Evolutionary conservation across 1,140 invertebrate genomes (phyloP).

Genomic region (Drosophila truncata): DNA sequence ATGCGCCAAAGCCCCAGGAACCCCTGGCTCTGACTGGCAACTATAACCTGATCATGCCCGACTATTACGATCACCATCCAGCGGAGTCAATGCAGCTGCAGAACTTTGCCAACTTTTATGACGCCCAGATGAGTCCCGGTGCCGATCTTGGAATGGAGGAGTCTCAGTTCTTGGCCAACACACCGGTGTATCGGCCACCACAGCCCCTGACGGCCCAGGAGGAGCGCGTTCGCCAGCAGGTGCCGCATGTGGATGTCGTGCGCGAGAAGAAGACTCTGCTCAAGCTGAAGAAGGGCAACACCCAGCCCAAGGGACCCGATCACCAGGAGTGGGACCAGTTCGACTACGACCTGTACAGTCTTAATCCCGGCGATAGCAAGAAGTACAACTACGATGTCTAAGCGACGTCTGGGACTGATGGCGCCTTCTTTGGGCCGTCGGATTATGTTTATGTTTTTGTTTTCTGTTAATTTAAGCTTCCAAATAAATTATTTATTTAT

Average conservation of each 20-base stretch:
- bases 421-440: slow-evolving; percentile 10
- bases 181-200: slow-evolving; percentile 52
- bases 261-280: slow-evolving; percentile 57
- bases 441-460: slow-evolving; percentile 57
- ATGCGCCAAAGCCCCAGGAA: slow-evolving; percentile 58
- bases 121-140: slow-evolving; percentile 56
- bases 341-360: slow-evolving; percentile 78
- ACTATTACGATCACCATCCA: slow-evolving; percentile 77
- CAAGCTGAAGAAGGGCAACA: slow-evolving; percentile 73
- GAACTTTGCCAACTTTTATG: slow-evolving; percentile 74
- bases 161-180: slow-evolving; percentile 61
- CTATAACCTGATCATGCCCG: slow-evolving; percentile 79
- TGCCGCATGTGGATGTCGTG: slow-evolving; percentile 53
- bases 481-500: slow-evolving; percentile 84
- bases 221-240: slow-evolving; percentile 45
- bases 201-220: slow-evolving; percentile 61
- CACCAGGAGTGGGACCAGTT: slow-evolving; percentile 79
- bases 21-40: slow-evolving; percentile 60
- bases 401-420: neutral
- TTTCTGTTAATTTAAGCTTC: slow-evolving; percentile 60
- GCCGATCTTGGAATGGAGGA: slow-evolving; percentile 77
- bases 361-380: slow-evolving; percentile 72
- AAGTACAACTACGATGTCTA: slow-evolving; percentile 68
- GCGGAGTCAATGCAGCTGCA: slow-evolving; percentile 77
- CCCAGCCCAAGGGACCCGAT: slow-evolving; percentile 53